Base-by-base conservation (phyloP, 2,888 invertebrate species). In the Pandemis corylana region DNA sequence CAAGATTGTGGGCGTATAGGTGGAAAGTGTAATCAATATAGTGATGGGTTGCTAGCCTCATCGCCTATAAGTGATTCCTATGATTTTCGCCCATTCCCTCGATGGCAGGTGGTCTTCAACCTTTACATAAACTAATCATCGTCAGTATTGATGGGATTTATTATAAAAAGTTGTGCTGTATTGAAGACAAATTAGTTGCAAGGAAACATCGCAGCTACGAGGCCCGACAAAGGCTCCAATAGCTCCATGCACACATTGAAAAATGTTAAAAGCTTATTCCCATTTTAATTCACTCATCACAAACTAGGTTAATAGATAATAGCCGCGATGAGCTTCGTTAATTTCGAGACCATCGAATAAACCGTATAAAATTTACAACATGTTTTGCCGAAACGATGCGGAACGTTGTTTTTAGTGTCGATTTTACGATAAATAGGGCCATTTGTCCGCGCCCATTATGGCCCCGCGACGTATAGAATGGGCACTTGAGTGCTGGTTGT, bases 361-460 rank as follows among this genome's bases (percentile, higher is more conserved):
- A 80, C 77, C 80, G 80, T 81, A 83, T 88, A 86, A 87, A 87
- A 86, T 88, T 88, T 86, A 89, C 83, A 83, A 81, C 87, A 83
- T 87, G 85, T 87, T 87, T 85, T 84, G 83, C 84, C 84, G 81
- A 85, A 89, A 89, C 89, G 89, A 89, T 83, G 88, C 90, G 90
- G 89, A 87, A 87, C 86, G 84, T 85, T 85, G 86, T 88, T 91
- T 91, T 92, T 85, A 91, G 89, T 90, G 88, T 88, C 89, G 89
- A 91, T 91, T 91, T 91, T 88, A 89, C 91, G 89, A 93, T 92
- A 92, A 92, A 92, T 90, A 90, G 87, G 81, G 83, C 87, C 87
- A 89, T 93, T 92, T 89, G 89, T 89, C 87, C 84, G 82, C 80
- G 76, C 80, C 89, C 88, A 89, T 92, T 90, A 91, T 84, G 84